Evolutionary conservation across 2,113 vertebrate genomes (phyloP), one percentile per base, ranked within the genome.

Genomic region (Polypterus senegalus): DNA sequence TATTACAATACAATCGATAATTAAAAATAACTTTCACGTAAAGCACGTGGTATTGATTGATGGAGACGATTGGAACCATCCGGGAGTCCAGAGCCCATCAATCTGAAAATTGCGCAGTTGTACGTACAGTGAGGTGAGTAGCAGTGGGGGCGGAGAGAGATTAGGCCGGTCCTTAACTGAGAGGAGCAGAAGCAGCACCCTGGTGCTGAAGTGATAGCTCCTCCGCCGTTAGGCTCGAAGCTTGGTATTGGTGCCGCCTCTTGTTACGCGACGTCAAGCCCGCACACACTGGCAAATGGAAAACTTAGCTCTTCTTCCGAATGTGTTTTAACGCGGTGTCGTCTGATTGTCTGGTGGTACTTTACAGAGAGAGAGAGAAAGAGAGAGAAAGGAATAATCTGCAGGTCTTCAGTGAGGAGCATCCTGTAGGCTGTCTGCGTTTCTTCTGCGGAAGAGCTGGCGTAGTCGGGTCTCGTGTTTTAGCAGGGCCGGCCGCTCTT

Each of bases 171-270:
- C 27, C 27, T 27, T 27, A 27, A 27, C 27, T 27, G 27, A 27
- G 27, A 27, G 27, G 27, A 27, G 65, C 55, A 59, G 59, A 62
- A 68, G 55, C 66, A 64, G 6, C 5, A 54, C 11, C 43, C 63
- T 65, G 63, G 63, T 65, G 60, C 59, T 60, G 67, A 68, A 68
- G 55, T 59, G 58, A 65, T 49, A 62, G 65, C 60, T 65, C 63
- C 63, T 62, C 59, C 59, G 7, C 58, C 53, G 51, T 27, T 27
- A 27, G 53, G 60, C 9, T 53, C 59, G 56, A 61, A 48, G 57
- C 48, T 53, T 51, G 9, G 49, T 9, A 6, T 45, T 3, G 9
- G 47, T 6, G 6, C 9, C 9, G 49, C n/a, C 3, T 59, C 59
- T 27, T 27, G 27, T 2, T 27, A 27, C 27, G 27, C 27, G 27